phyloP scores from a whole-genome alignment of 1,140 invertebrate genomes.

The Heterodera schachtii region DNA sequence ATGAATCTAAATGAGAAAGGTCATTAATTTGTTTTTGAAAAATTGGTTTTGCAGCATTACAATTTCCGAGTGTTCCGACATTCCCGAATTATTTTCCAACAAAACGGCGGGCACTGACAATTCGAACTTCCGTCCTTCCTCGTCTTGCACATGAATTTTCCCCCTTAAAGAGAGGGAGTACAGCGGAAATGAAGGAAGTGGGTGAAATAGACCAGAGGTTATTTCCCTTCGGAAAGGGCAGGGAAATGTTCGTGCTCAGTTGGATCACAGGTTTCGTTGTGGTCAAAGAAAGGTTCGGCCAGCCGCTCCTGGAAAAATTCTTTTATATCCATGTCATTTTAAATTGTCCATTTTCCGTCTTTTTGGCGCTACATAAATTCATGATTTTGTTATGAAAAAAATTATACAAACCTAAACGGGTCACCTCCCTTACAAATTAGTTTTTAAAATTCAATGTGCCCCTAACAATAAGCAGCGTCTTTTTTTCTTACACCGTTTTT shows the following conservation, averaged over 20 bases:
- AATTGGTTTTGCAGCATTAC: background rate
- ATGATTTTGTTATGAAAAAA: too few species aligned
- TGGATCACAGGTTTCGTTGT: background rate
- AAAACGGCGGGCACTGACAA: background rate
- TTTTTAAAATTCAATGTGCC: too few species aligned
- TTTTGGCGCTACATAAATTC: too few species aligned
- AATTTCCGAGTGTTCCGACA: background rate
- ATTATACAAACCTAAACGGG: too few species aligned
- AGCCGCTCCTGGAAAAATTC: background rate
- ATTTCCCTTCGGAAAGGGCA: background rate
- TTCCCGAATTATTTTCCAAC: slow-evolving; percentile 6
- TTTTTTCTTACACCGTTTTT: background rate
- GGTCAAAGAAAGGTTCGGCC: background rate
- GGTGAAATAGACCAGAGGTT: background rate
- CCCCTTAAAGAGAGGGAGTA: background rate
- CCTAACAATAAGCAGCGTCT: too few species aligned
- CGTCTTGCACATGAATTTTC: background rate
- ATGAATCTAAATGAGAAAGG: background rate
- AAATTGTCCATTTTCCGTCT: background rate
- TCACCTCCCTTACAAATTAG: too few species aligned
- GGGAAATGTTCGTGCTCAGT: background rate
- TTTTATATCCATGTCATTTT: background rate
- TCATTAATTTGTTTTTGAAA: background rate
- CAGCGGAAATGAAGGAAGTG: slow-evolving; percentile 4
- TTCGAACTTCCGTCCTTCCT: background rate